Conservation (phyloP, 2,797 vertebrate genomes). For the Amazonetta brasiliensis region DNA sequence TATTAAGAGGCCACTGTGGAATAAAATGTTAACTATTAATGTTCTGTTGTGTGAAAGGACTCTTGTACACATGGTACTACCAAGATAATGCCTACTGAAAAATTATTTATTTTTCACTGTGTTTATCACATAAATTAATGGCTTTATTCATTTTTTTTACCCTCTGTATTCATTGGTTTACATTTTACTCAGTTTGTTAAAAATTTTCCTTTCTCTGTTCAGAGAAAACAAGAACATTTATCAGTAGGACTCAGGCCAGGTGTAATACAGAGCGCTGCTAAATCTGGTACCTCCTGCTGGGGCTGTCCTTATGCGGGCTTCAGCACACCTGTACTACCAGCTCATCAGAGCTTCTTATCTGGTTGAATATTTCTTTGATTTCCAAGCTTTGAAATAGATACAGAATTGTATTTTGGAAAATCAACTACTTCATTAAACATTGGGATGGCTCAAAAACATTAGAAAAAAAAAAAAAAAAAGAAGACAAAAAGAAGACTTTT, state of each 20-base stretch:
- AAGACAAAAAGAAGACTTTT: not conserved
- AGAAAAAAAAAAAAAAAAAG: not conserved
- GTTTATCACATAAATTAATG: not conserved
- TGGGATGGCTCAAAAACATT: not conserved
- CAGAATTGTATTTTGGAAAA: not conserved
- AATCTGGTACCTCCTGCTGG: not conserved
- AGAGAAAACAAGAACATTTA: not conserved
- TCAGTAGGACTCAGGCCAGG: not conserved
- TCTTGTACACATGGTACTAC: too few relatives aligned
- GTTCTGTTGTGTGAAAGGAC: not conserved
- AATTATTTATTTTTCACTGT: not conserved
- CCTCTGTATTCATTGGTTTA: not conserved
- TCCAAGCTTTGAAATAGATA: not conserved
- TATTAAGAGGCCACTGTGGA: accelerated
- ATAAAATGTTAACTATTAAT: accelerated
- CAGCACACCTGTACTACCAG: not conserved
- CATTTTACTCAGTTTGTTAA: not conserved
- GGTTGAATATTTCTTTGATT: not conserved
- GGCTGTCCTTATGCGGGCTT: accelerated
- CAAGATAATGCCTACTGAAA: not conserved
- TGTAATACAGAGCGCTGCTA: not conserved
- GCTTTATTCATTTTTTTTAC: not conserved
- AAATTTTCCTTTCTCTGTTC: not conserved
- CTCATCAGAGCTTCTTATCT: not conserved
- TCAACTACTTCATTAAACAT: not conserved